Evolutionary conservation across 2,797 vertebrate genomes (phyloP).

Genomic region (Jordanella pulchra): DNA sequence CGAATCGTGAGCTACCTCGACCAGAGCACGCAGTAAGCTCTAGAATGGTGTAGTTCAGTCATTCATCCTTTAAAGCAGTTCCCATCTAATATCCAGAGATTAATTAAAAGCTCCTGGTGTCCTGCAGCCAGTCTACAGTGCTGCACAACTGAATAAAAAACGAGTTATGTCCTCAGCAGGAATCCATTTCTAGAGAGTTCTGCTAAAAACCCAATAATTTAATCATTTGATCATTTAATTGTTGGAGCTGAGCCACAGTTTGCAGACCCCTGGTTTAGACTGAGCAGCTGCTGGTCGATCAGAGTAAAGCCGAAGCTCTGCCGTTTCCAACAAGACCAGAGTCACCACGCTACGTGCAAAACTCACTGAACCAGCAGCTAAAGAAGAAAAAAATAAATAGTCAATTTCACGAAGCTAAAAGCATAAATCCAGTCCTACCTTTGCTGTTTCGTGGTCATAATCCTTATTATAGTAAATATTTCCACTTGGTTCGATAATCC

Average conservation of each 20-base stretch:
- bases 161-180: no score
- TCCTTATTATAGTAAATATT: no score
- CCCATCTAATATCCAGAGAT: no score
- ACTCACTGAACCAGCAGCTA: neutral
- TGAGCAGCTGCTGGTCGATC: neutral
- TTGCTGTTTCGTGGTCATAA: neutral
- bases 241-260: no score
- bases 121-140: no score
- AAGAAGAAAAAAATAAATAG: neutral
- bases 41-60: neutral
- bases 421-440: no score
- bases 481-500: neutral
- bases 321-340: neutral
- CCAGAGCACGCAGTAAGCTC: conserved; percentile 94
- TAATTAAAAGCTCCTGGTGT: no score
- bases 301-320: neutral
- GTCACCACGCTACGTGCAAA: neutral
- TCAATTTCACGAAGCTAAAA: no score
- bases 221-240: no score
- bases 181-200: no score
- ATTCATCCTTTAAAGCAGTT: neutral
- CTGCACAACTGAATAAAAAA: no score
- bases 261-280: neutral
- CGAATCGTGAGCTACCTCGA: conserved; percentile 97
- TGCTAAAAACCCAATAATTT: no score